Evolutionary conservation across 2,797 vertebrate genomes (phyloP).

Genomic region (Yasuhikotakia modesta): DNA sequence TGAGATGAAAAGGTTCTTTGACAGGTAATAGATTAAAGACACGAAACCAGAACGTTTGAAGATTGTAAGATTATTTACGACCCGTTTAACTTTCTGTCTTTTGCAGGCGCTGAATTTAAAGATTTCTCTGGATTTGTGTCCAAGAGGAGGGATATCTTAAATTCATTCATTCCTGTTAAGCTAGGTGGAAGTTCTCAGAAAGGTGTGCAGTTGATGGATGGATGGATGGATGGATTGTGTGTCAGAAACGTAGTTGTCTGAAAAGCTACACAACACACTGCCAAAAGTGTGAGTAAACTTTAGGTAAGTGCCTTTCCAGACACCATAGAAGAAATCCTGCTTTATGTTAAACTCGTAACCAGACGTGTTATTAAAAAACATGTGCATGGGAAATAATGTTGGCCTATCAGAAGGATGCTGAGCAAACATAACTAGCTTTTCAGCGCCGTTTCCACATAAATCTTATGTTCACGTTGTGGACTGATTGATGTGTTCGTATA

Average conservation of each 20-base stretch:
- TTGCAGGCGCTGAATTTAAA: slow-evolving; percentile 66
- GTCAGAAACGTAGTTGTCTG: slow-evolving; percentile 9
- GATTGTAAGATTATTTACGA: too few species aligned
- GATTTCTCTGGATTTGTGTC: slow-evolving; percentile 81
- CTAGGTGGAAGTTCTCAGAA: neutral
- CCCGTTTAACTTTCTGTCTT: slow-evolving; percentile 19
- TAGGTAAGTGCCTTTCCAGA: slow-evolving; percentile 19
- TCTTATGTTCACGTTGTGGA: neutral
- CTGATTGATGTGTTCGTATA: neutral
- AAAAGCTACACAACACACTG: slow-evolving; percentile 22
- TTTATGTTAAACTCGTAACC: slow-evolving; percentile 30
- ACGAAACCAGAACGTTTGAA: neutral
- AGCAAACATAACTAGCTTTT: slow-evolving; percentile 1
- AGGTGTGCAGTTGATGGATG: slow-evolving; percentile 65
- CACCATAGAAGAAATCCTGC: slow-evolving; percentile 13
- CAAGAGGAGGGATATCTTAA: slow-evolving; percentile 75
- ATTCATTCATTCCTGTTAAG: neutral
- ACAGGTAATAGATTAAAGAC: neutral
- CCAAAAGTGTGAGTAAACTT: slow-evolving; percentile 18
- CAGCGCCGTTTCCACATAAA: neutral
- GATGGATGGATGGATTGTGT: slow-evolving; percentile 26
- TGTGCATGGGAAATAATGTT: slow-evolving; percentile 16
- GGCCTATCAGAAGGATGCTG: slow-evolving; percentile 14
- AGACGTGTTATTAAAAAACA: slow-evolving; percentile 14
- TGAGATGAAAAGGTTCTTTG: neutral